Percentiles rank a stretch among this genome's conserved stretches.
Conservation (phyloP, 1,140 invertebrate species). For the Agrilus planipennis region DNA sequence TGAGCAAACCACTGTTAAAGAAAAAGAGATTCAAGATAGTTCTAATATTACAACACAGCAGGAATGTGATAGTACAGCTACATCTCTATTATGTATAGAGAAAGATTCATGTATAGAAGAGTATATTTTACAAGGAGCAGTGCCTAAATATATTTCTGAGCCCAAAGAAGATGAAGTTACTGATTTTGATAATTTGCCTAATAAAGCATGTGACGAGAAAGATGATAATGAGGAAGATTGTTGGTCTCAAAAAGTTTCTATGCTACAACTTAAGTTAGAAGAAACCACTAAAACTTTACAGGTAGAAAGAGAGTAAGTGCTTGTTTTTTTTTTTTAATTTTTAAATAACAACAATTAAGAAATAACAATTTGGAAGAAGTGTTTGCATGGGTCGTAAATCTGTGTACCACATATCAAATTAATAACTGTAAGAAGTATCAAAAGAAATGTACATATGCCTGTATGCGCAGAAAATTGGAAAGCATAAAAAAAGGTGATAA, state of each 20-base stretch:
- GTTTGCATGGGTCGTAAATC: too few relatives aligned
- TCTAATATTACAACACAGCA: slow-evolving; percentile 17
- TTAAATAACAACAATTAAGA: too few relatives aligned
- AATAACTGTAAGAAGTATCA: too few relatives aligned
- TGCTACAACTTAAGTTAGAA: slow-evolving; percentile 58
- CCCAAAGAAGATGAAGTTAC: slow-evolving; percentile 25
- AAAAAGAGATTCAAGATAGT: slow-evolving; percentile 37
- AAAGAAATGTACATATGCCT: too few relatives aligned
- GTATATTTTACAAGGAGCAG: slow-evolving; percentile 49
- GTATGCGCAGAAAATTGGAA: too few relatives aligned
- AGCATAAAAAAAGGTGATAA: too few relatives aligned
- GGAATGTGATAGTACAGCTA: slow-evolving; percentile 28
- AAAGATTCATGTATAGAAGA: slow-evolving; percentile 44
- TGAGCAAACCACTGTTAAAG: slow-evolving; percentile 25
- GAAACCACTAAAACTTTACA: slow-evolving; percentile 63
- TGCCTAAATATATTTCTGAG: slow-evolving; percentile 45
- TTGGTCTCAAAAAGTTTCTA: slow-evolving; percentile 51
- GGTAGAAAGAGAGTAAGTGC: slow-evolving; percentile 56
- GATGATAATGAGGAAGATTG: slow-evolving; percentile 47
- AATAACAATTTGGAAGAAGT: too few relatives aligned
- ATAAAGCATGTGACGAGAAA: slow-evolving; percentile 27
- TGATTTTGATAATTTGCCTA: slow-evolving; percentile 12
- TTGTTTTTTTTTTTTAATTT: slow-evolving; percentile 1
- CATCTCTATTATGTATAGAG: slow-evolving; percentile 30
- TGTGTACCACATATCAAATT: too few relatives aligned